These are phyloP conservation scores for Crepidodera aurea DNA, from an alignment of 2,888 invertebrate genomes.

Conservation along the genomic window DNA sequence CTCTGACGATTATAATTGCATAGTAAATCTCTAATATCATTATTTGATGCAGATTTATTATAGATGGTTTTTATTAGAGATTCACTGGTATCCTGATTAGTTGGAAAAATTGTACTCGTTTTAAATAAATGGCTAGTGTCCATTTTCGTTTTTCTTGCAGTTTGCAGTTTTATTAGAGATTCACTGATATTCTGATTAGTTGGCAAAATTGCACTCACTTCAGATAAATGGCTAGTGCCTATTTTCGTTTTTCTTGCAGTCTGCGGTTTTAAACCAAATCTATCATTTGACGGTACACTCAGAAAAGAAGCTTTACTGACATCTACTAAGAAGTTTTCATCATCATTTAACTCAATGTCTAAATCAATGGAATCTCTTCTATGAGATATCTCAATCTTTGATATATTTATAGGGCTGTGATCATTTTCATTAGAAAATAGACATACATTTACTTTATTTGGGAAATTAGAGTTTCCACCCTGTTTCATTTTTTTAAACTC, in stretches of 20 bases:
- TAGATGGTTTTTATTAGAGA: not conserved
- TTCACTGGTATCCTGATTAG: not conserved
- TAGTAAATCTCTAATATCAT: slow-evolving; percentile 26
- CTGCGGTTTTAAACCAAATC: not conserved
- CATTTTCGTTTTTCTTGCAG: not conserved
- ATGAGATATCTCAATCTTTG: slow-evolving; percentile 20
- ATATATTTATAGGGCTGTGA: slow-evolving; percentile 8
- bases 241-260: not conserved
- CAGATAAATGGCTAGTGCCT: not conserved
- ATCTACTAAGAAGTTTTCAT: not conserved
- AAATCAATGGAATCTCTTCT: slow-evolving; percentile 19
- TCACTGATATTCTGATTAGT: not conserved
- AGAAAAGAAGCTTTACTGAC: not conserved
- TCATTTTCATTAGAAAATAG: not conserved
- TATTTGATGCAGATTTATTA: slow-evolving; percentile 1
- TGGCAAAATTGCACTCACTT: not conserved
- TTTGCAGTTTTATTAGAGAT: not conserved
- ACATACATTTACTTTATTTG: slow-evolving; percentile 16
- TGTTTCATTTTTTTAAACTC: slow-evolving; percentile 10
- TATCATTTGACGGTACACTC: not conserved
- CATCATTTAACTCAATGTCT: not conserved
- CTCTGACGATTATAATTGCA: slow-evolving; percentile 38
- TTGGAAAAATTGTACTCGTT: not conserved
- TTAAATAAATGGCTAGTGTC: not conserved
- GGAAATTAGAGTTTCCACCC: not conserved